Percentiles rank a stretch among this genome's conserved stretches.
Evolutionary conservation across 1,140 invertebrate genomes (phyloP).

Genomic region (Bombus polaris): DNA sequence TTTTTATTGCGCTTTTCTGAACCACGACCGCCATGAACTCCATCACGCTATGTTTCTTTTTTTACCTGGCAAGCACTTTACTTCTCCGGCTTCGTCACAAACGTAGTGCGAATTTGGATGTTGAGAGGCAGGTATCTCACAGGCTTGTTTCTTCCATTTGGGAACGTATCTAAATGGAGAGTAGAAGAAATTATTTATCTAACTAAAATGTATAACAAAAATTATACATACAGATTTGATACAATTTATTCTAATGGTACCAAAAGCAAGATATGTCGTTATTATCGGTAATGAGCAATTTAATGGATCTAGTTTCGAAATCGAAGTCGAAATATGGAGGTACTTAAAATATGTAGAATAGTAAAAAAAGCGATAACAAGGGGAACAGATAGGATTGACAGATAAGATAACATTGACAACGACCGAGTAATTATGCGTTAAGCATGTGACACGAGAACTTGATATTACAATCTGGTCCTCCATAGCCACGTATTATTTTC

Average conservation of each 20-base stretch:
- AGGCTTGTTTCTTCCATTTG: constrained; percentile 93
- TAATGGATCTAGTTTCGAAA: not conserved
- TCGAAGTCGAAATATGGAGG: not conserved
- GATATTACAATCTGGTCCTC: not conserved
- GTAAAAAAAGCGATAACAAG: not conserved
- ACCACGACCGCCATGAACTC: not conserved
- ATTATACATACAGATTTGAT: not conserved
- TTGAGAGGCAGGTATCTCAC: constrained; percentile 91
- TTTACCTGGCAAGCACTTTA: constrained; percentile 91
- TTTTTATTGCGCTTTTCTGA: not conserved
- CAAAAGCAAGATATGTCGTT: too few relatives aligned
- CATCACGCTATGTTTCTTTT: constrained; percentile 10
- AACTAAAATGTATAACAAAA: not conserved
- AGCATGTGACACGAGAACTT: not conserved
- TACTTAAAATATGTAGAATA: not conserved
- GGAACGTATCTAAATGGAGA: constrained; percentile 85
- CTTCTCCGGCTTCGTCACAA: constrained; percentile 95
- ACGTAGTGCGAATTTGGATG: constrained; percentile 96
- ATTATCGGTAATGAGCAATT: not conserved
- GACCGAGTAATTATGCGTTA: not conserved
- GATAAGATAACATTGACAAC: not conserved
- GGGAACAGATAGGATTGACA: not conserved
- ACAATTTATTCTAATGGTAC: not conserved
- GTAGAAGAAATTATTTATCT: not conserved
- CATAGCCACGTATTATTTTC: not conserved